phyloP scores from a whole-genome alignment of 2,888 invertebrate genomes.

The Anoplius nigerrimus region DNA sequence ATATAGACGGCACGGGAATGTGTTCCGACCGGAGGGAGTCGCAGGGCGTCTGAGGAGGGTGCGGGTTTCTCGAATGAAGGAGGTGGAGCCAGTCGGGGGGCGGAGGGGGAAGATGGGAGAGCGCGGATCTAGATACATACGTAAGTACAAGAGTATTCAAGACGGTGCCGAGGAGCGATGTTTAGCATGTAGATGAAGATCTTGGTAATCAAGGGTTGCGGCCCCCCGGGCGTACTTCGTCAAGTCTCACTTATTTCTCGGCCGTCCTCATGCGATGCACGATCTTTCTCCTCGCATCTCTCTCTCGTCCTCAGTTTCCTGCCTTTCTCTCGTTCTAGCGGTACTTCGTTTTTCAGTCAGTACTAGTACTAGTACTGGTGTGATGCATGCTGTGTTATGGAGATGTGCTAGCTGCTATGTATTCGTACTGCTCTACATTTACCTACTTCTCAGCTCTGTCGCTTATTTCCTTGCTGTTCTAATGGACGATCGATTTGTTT shows the following conservation, averaged over 20 bases:
- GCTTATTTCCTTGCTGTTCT: too few species aligned
- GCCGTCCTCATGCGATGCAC: constrained; percentile 47
- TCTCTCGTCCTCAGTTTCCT: too few species aligned
- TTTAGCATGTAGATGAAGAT: constrained; percentile 75
- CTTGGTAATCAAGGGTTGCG: constrained; percentile 73
- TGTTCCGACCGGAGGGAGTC: constrained; percentile 47
- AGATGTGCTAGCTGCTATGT: too few species aligned
- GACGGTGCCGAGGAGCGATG: constrained; percentile 66
- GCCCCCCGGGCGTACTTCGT: constrained; percentile 72
- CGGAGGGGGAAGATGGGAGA: constrained; percentile 45
- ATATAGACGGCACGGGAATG: constrained; percentile 68
- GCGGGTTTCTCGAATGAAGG: constrained; percentile 36
- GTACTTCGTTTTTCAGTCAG: too few species aligned
- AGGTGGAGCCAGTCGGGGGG: constrained; percentile 32
- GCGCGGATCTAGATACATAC: constrained; percentile 73
- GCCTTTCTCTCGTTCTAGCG: too few species aligned
- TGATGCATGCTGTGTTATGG: too few species aligned
- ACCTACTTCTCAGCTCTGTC: too few species aligned
- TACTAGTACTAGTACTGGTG: too few species aligned
- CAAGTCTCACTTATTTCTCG: constrained; percentile 72
- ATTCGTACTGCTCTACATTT: too few species aligned
- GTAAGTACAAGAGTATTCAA: constrained; percentile 73
- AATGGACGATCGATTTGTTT: too few species aligned
- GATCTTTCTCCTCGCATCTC: constrained; percentile 31
- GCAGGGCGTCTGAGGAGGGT: constrained; percentile 34